These are phyloP conservation scores for Sciurus carolinensis DNA, from an alignment of 2,797 vertebrate species.

Conservation along the genomic window DNA sequence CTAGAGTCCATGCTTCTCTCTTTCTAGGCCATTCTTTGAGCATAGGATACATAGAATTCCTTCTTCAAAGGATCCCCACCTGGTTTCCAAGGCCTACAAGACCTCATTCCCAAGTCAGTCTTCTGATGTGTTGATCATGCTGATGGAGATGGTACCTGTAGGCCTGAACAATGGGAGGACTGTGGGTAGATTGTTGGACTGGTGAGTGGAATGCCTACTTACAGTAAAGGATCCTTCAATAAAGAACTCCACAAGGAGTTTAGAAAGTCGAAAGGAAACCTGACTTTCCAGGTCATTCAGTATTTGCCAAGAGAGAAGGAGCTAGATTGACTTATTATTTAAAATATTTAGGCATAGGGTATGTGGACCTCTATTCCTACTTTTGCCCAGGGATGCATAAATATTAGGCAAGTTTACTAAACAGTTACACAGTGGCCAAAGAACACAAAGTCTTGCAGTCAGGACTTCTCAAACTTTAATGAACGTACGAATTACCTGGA, in stretches of 20 bases:
- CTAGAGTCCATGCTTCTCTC: neutral
- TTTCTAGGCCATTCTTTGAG: neutral
- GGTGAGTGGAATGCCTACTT: neutral
- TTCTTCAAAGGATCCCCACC: neutral
- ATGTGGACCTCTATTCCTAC: neutral
- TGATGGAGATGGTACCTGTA: neutral
- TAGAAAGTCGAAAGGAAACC: conserved; percentile 7
- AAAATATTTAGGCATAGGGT: conserved; percentile 19
- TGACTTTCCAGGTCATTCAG: neutral
- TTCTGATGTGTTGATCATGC: neutral
- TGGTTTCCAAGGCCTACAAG: neutral
- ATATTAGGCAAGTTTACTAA: neutral
- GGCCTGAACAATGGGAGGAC: neutral
- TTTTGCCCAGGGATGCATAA: neutral
- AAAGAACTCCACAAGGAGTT: neutral
- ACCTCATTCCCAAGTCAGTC: neutral
- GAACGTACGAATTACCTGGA: neutral
- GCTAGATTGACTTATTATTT: conserved; percentile 10
- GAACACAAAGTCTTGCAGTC: neutral
- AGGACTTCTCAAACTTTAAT: conserved; percentile 5
- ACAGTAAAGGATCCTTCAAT: neutral
- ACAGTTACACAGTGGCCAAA: neutral
- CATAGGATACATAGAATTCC: neutral
- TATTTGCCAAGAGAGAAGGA: neutral
- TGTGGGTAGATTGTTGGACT: neutral